phyloP scores from a whole-genome alignment of 2,888 invertebrate species.

The Drosophila basisetae region DNA sequence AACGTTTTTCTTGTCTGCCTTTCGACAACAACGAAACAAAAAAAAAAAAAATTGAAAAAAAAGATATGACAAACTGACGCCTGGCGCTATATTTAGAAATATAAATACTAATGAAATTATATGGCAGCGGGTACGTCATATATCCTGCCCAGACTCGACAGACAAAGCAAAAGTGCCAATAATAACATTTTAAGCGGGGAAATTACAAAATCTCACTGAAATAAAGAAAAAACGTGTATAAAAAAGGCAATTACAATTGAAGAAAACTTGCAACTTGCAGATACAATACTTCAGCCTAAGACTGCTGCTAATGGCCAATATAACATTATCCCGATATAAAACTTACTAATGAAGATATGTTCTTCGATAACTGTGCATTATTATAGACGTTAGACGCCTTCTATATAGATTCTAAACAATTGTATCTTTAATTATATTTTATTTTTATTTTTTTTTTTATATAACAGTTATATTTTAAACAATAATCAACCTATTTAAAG shows the following conservation, averaged over 20 bases:
- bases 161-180: constrained; percentile 73
- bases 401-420: not conserved
- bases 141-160: constrained; percentile 49
- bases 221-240: not conserved
- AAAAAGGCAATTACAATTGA: constrained; percentile 17
- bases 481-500: too few species aligned
- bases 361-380: not conserved
- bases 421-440: not conserved
- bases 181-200: constrained; percentile 70
- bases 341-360: not conserved
- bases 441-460: too few species aligned
- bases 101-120: constrained; percentile 76
- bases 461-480: too few species aligned
- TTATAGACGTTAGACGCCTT: not conserved
- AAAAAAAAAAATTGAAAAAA: constrained; percentile 11
- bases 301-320: not conserved
- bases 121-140: constrained; percentile 56
- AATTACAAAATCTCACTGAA: constrained; percentile 56
- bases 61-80: constrained; percentile 46
- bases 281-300: not conserved
- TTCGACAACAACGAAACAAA: constrained; percentile 12
- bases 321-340: not conserved
- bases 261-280: not conserved
- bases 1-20: constrained; percentile 52
- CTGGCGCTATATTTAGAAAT: constrained; percentile 68